Base-by-base conservation (phyloP, 2,113 vertebrate species). In the Phycodurus eques region DNA sequence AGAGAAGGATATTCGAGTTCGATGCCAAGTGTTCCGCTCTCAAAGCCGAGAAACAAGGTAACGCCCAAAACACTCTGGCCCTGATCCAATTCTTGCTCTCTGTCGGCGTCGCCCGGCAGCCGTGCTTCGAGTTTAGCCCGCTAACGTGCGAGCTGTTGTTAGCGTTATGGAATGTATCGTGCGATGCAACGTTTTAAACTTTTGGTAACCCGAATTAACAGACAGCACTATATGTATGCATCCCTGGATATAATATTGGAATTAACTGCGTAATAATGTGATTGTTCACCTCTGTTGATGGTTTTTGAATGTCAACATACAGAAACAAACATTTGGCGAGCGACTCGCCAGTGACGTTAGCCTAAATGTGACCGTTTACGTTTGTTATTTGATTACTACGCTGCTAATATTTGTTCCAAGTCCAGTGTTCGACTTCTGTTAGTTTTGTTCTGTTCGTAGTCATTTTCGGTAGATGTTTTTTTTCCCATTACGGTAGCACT, bases 1-100 rank as follows among this genome's bases (percentile, higher is more conserved):
- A 94, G 87, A 92, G 91, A 88, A 88, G 93, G 86, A 92, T 94
- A 84, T 91, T 92, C 72, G 92, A 94, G 90, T 84, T 93, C 77
- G 93, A 94, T 75, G 89, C 87, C 71, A 93, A 92, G 82, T 94
- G 93, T 80, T 89, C 91, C 42, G 85, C 88, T 74, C 91, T 93
- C 59, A 88, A 89, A 83, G 78, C 90, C 33, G 92, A 94, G 72
- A 93, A 93, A 78, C 92, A 89, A 92, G 93, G 93, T 94, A 88
- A 20, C 8, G 22, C 33, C 31, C 0, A 35, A 43, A 0, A 4
- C 3, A 17, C 8, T n/a, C 9, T 5, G 7, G 2, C 0, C 13
- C 54, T 57, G 31, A 44, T 43, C 0, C 46, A 15, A 3, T 5
- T 56, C 2, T 22, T 13, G 12, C 10, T 13, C 33, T 0, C 31